Evolutionary conservation across 2,888 invertebrate genomes (phyloP), one percentile per base, ranked within the genome.

Genomic region (Chromoteleia sp.): DNA sequence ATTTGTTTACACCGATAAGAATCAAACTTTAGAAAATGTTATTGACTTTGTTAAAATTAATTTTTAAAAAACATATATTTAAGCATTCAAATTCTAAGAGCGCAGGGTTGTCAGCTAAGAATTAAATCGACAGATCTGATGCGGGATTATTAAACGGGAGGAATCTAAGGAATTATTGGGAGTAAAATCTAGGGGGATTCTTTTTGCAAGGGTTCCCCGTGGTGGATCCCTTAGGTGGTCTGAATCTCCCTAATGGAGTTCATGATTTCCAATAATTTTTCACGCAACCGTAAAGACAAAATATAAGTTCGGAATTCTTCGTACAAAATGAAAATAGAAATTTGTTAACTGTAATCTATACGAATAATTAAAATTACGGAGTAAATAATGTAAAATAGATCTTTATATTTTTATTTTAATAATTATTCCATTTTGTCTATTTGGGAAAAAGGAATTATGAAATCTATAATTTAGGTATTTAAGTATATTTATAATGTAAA

Each of bases 231-330:
- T 68, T 43, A 68, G 68, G 68, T 56, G 45, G 43, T 15, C 45
- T 43, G 3, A 56, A 45, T 68, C 68, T 30, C 45, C 56, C 43
- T 68, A 56, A 67, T 43, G 30, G 54, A 54, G 54, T 67, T 67
- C 54, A 67, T 67, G 67, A 67, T 67, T 54, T 39, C 43, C 15
- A 7, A 52, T 43, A 54, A 67, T 52, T 67, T 41, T 54, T 67
- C 54, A 43, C 43, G 56, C 45, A 56, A n/a, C 56, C 21, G n/a
- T 19, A 14, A 2, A 29, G 30, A 25, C 12, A 33, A 29, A 52
- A 52, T 67, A 17, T 39, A 39, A 48, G 29, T 50, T 65, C 29
- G n/a, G n/a, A 58, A 15, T n/a, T 21, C 7, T 50, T 0, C 25
- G 7, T 12, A 14, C 12, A 17, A 33, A 33, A n/a, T n/a, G n/a